Base-by-base conservation (phyloP, 2,797 vertebrate species). In the Heteromormyrus szaboi region DNA sequence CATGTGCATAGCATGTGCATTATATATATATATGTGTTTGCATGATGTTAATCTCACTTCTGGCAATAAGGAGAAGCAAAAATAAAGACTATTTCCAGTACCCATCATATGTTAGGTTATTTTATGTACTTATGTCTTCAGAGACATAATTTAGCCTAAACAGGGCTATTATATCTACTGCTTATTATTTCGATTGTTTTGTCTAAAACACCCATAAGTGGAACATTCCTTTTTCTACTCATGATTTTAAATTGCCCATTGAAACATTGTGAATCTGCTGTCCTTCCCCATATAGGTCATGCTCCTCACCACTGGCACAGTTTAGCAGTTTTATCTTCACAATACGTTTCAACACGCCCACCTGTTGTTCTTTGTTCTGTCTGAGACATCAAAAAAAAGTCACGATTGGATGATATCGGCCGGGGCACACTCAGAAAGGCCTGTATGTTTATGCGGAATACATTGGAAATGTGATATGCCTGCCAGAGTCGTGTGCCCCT, bases 201-300 rank as follows among this genome's bases (percentile, higher is more conserved):
- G 89, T 92, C 93, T 92, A 90, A 90, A 91, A 62, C 3, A 88
- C 7, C 7, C 89, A 90, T 92, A 93, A 92, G 93, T 93, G 93
- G 92, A 90, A 44, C 33, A 50, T 87, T 88, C 86, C 87, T 90
- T 81, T 81, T 90, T 92, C 89, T 90, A 50, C 88, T 86, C 48
- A 62, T 22, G 0, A 65, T 93, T 91, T 94, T 91, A 94, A 93
- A 94, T 81, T 50, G 44, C 46, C 9, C 25, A 29, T 51, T 81
- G 50, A 84, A 48, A 88, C 19, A 29, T 22, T 25, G 6, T 25
- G 14, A 54, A 19, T 46, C 14, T 72, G 59, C 14, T 41, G 19
- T 22, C 19, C 37, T 41, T 46, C 41, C 33, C 41, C 48, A 56
- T 44, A 53, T 22, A 79, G 86, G 85, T 88, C 87, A 86, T 87